A percentile compares a stretch with the other conserved stretches of the same genome.
These are phyloP conservation scores for Gallinago undulata DNA, from an alignment of 2,113 vertebrate species.

Conservation along the genomic window DNA sequence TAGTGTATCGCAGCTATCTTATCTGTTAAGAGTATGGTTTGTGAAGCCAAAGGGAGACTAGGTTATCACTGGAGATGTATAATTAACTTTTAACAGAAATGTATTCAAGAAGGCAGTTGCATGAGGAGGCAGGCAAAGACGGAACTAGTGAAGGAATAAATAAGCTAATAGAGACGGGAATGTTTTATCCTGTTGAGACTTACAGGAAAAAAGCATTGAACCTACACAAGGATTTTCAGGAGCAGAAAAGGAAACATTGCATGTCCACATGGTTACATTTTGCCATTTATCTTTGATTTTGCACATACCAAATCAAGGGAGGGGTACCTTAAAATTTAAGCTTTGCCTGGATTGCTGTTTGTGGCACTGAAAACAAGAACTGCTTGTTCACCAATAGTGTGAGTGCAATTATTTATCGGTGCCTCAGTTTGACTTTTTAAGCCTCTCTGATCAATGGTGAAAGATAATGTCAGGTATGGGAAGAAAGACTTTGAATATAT, in stretches of 20 bases:
- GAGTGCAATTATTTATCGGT: background rate
- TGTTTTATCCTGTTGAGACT: background rate
- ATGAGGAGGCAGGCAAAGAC: background rate
- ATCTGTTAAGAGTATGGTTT: background rate
- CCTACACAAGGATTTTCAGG: background rate
- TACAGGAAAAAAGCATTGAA: background rate
- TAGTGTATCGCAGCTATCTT: background rate
- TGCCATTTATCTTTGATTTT: background rate
- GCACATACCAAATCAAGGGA: background rate
- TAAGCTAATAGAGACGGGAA: background rate
- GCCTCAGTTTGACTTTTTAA: background rate
- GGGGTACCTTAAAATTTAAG: background rate
- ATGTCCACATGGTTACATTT: background rate
- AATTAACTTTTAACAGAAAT: background rate
- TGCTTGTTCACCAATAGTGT: background rate
- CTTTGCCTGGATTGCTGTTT: background rate
- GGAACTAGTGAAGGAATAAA: background rate
- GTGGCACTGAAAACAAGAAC: background rate
- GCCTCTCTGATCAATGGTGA: background rate
- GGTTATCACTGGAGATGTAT: background rate
- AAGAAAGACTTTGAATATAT: background rate
- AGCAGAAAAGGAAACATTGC: background rate
- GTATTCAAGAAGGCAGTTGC: background rate
- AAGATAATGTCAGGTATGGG: background rate
- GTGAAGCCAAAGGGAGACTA: background rate